Evolutionary conservation across 2,888 invertebrate species (phyloP), one percentile per base, ranked within the genome.

Genomic region (Lithosia quadra): DNA sequence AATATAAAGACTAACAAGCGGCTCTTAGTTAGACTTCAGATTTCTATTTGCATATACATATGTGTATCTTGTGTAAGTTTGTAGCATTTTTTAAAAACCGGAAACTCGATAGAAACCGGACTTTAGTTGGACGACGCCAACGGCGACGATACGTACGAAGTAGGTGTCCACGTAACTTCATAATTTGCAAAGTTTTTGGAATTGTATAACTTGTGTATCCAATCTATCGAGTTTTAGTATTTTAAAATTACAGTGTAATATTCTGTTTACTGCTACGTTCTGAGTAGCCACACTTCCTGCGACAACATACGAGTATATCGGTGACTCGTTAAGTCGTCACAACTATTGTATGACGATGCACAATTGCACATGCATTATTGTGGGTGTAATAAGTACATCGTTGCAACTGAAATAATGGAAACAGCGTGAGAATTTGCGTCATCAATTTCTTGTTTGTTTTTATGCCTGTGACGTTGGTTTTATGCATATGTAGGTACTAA

Each of bases 31-130:
- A 18, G 15, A 65, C 55, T 56, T 24, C 22, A 55, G 57, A 63
- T 55, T 34, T 36, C 57, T 58, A 64, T 67, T 69, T 63, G 58
- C 43, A 43, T 43, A 43, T 43, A 15, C 21, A 63, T 67, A 55
- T 34, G 36, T 36, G 8, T 55, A 7, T 61, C 11, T 65, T 39
- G 57, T 43, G 63, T 61, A 61, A 39, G 3, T 34, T 67, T 61
- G 63, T 71, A 43, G 18, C 43, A 18, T 43, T 43, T 18, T 4
- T 43, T 43, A 18, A 43, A 43, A 43, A 71, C 69, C 62, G 72
- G 68, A 74, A 77, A 59, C 8, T 28, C 21, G 28, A 33, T 63
- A 28, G 56, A 71, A 67, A 71, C 59, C 64, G 67, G 66, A 63
- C 43, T 68, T 58, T 28, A 49, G 53, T 63, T 21, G 59, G 56